These are phyloP conservation scores for Anhinga anhinga DNA, from an alignment of 2,113 vertebrate species.

Conservation along the genomic window DNA sequence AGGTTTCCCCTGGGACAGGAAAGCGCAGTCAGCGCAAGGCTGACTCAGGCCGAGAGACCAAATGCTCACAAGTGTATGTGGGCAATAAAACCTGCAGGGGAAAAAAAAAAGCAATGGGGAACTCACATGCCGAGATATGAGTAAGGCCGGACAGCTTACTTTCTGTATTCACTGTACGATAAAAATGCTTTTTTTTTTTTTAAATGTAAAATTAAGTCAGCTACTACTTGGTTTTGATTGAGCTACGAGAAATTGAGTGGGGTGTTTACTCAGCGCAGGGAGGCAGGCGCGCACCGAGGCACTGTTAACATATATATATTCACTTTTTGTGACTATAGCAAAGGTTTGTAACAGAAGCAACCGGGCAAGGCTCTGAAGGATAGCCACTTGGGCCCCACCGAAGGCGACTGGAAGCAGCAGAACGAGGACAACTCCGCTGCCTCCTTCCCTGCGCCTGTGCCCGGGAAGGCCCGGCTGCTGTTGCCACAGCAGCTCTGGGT, in stretches of 20 bases:
- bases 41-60: not conserved
- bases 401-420: not conserved
- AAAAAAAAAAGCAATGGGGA: not conserved
- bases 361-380: not conserved
- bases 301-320: not conserved
- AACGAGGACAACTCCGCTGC: fast-evolving
- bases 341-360: not conserved
- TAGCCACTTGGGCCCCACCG: not conserved
- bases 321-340: not conserved
- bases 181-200: not conserved
- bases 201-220: not conserved
- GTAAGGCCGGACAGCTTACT: not conserved
- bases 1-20: not conserved
- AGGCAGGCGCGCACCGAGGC: not conserved
- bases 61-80: not conserved
- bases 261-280: not conserved
- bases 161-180: not conserved
- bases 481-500: not conserved
- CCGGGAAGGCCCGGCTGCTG: not conserved
- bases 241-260: not conserved
- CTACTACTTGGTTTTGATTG: not conserved
- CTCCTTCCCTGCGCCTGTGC: not conserved
- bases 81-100: not conserved
- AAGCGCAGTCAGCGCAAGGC: not conserved
- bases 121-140: not conserved